Evolutionary conservation across 2,113 vertebrate species (phyloP).

Genomic region (Scomber japonicus): DNA sequence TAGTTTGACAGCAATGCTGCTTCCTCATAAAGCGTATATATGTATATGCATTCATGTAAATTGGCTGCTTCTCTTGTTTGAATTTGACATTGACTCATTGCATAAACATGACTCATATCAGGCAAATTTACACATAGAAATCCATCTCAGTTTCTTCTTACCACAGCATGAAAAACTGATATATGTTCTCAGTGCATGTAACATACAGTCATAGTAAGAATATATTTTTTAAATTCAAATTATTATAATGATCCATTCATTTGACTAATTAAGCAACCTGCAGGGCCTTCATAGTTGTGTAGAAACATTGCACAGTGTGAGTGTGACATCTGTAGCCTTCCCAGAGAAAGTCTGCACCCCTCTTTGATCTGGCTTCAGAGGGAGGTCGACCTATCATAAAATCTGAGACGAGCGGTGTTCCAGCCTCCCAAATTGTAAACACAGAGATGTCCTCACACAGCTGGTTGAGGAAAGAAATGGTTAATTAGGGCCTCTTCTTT

Average conservation of each 20-base stretch:
- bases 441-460: conserved; percentile 43
- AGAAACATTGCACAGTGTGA: conserved; percentile 12
- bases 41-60: conserved; percentile 27
- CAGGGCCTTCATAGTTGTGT: conserved; percentile 26
- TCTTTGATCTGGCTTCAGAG: conserved; percentile 72
- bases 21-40: background rate
- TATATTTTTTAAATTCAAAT: conserved; percentile 16
- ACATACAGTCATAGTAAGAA: conserved; percentile 5
- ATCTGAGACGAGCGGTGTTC: conserved; percentile 57
- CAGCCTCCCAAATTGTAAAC: conserved; percentile 59
- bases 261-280: conserved; percentile 16
- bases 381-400: conserved; percentile 61
- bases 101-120: conserved; percentile 42
- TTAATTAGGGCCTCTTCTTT: conserved; percentile 54
- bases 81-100: conserved; percentile 36
- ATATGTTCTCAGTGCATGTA: background rate
- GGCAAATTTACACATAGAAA: background rate
- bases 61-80: conserved; percentile 9
- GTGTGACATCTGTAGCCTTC: conserved; percentile 66
- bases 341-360: conserved; percentile 44
- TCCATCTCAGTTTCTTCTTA: background rate
- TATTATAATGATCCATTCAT: conserved; percentile 20
- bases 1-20: conserved; percentile 1
- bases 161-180: background rate
- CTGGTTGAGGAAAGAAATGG: conserved; percentile 40